phyloP scores from a whole-genome alignment of 2,797 vertebrate genomes.

The Aplochiton taeniatus region DNA sequence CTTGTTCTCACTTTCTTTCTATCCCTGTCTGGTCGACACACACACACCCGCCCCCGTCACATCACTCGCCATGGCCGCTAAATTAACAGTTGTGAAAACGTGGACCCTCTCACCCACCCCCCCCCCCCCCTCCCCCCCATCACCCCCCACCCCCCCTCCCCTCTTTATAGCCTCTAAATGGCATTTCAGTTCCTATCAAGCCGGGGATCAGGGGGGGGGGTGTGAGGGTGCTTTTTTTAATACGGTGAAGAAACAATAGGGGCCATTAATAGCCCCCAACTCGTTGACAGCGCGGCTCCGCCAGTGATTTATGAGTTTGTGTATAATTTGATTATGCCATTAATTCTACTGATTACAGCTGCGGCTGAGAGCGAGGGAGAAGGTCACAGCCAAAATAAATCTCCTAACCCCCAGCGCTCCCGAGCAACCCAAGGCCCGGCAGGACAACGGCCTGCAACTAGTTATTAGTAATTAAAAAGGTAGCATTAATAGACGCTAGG shows the following conservation, averaged over 20 bases:
- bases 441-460: conserved; percentile 83
- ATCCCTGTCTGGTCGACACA: conserved; percentile 57
- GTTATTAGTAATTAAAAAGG: conserved; percentile 88
- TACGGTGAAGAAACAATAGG: conserved; percentile 80
- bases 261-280: conserved; percentile 77
- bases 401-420: conserved; percentile 62
- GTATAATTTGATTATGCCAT: conserved; percentile 91
- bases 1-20: too few species aligned
- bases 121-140: conserved; percentile 51
- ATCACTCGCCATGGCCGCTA: conserved; percentile 76
- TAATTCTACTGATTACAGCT: conserved; percentile 88
- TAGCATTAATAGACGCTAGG: conserved; percentile 80
- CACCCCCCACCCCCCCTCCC: conserved; percentile 49
- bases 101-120: conserved; percentile 49
- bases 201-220: conserved; percentile 65
- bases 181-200: conserved; percentile 79
- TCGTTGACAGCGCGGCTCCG: conserved; percentile 75
- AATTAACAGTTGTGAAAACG: conserved; percentile 83
- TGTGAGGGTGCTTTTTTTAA: conserved; percentile 67
- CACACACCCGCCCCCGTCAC: conserved; percentile 71
- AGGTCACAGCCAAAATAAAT: conserved; percentile 90
- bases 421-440: conserved; percentile 64
- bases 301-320: conserved; percentile 86
- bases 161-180: conserved; percentile 74
- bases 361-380: conserved; percentile 79